Evolutionary conservation across 2,797 vertebrate genomes (phyloP).

Genomic region (Sebastes alutus): DNA sequence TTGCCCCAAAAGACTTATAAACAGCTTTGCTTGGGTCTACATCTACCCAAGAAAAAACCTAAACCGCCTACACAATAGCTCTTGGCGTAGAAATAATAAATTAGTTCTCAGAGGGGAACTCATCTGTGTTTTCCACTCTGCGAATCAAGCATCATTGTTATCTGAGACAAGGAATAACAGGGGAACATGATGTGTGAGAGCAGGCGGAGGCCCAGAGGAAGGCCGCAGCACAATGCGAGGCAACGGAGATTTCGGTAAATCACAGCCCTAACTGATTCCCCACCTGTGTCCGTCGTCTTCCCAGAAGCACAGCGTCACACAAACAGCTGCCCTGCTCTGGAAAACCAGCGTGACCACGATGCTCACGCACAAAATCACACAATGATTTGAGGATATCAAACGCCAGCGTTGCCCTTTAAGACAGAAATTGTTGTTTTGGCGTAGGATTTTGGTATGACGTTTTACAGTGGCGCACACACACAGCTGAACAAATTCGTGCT

Average conservation of each 20-base stretch:
- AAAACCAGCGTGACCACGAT: slow-evolving; percentile 41
- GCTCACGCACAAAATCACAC: slow-evolving; percentile 39
- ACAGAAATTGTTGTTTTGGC: slow-evolving; percentile 44
- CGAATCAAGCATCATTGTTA: slow-evolving; percentile 68
- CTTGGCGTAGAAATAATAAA: slow-evolving; percentile 53
- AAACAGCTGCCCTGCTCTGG: slow-evolving; percentile 52
- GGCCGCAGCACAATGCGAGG: slow-evolving; percentile 71
- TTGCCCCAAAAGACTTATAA: neutral
- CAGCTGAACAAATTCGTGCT: slow-evolving; percentile 52
- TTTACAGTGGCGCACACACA: slow-evolving; percentile 27
- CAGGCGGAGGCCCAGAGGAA: slow-evolving; percentile 68
- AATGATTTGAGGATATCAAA: slow-evolving; percentile 41
- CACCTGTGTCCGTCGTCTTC: slow-evolving; percentile 78
- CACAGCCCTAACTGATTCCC: slow-evolving; percentile 74
- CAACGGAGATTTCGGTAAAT: slow-evolving; percentile 73
- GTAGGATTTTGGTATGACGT: slow-evolving; percentile 13
- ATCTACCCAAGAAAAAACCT: slow-evolving; percentile 26
- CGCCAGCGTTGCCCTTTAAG: slow-evolving; percentile 23
- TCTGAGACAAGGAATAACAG: slow-evolving; percentile 51
- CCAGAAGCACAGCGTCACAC: slow-evolving; percentile 68
- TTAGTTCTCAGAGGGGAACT: slow-evolving; percentile 44
- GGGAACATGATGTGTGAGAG: slow-evolving; percentile 55
- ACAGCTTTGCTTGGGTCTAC: neutral
- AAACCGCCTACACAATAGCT: slow-evolving; percentile 40
- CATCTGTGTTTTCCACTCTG: slow-evolving; percentile 55